phyloP scores from a whole-genome alignment of 2,888 invertebrate species.

The Pseudoips prasinana region DNA sequence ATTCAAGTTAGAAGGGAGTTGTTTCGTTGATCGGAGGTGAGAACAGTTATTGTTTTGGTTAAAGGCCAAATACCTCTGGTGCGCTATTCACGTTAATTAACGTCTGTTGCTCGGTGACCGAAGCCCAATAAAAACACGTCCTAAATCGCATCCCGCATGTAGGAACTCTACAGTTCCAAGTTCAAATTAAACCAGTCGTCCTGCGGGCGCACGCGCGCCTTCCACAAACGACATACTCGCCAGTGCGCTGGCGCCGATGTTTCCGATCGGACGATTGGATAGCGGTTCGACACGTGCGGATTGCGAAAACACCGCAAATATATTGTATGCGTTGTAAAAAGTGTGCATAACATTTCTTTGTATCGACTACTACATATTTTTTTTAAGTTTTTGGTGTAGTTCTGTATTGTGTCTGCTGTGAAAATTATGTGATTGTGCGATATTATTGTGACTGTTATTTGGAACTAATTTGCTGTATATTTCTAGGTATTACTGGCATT shows the following conservation, averaged over 20 bases:
- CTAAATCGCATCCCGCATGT: slow-evolving; percentile 59
- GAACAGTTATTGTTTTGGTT: slow-evolving; percentile 30
- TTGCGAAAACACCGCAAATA: slow-evolving; percentile 48
- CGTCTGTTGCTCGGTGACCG: slow-evolving; percentile 44
- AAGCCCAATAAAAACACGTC: slow-evolving; percentile 60
- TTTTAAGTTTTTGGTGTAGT: slow-evolving; percentile 9
- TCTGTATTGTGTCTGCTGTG: slow-evolving; percentile 26
- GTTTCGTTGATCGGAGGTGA: not conserved
- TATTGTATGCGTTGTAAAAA: slow-evolving; percentile 29
- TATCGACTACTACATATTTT: slow-evolving; percentile 6
- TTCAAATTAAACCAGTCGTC: slow-evolving; percentile 60
- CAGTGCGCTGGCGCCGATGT: slow-evolving; percentile 69
- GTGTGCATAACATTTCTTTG: slow-evolving; percentile 29
- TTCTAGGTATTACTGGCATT: slow-evolving; percentile 26
- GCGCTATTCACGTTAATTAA: slow-evolving; percentile 60
- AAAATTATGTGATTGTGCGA: slow-evolving; percentile 40
- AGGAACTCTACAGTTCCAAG: slow-evolving; percentile 44
- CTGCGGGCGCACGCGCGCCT: slow-evolving; percentile 35
- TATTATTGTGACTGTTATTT: slow-evolving; percentile 33
- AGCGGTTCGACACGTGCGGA: slow-evolving; percentile 47
- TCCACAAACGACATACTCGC: slow-evolving; percentile 13
- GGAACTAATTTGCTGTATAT: slow-evolving; percentile 36
- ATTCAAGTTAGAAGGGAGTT: too few species aligned
- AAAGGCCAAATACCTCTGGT: slow-evolving; percentile 53
- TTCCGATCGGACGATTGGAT: slow-evolving; percentile 65